Evolutionary conservation across 2,888 invertebrate genomes (phyloP).

Genomic region (Drosophila koepferae): DNA sequence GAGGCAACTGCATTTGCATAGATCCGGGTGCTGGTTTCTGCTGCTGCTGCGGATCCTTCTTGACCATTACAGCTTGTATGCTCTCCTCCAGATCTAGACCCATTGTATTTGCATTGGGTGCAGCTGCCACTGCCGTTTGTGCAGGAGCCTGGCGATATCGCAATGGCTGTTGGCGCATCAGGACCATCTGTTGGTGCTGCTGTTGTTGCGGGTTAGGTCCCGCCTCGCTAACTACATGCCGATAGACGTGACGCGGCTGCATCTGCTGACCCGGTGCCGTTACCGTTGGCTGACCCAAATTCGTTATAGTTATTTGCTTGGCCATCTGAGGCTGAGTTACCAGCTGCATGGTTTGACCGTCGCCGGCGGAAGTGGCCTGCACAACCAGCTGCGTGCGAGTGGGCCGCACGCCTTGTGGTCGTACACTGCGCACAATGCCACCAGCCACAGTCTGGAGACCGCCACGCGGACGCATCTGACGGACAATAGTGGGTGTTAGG

Average conservation of each 20-base stretch:
- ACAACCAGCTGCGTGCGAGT: slow-evolving; percentile 60
- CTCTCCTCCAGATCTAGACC: slow-evolving; percentile 83
- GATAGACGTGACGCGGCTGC: slow-evolving; percentile 68
- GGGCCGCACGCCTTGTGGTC: slow-evolving; percentile 55
- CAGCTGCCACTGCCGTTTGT: slow-evolving; percentile 31
- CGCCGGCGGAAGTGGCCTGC: slow-evolving; percentile 54
- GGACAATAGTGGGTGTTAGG: slow-evolving; percentile 61
- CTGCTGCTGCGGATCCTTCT: slow-evolving; percentile 82
- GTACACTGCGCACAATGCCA: slow-evolving; percentile 55
- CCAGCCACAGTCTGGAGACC: slow-evolving; percentile 33
- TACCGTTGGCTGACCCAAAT: slow-evolving; percentile 56
- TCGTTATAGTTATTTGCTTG: slow-evolving; percentile 72
- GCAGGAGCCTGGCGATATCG: slow-evolving; percentile 50
- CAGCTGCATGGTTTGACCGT: slow-evolving; percentile 67
- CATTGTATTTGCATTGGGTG: slow-evolving; percentile 44
- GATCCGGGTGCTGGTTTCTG: slow-evolving; percentile 34
- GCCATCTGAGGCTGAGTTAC: slow-evolving; percentile 54
- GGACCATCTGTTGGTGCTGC: slow-evolving; percentile 63
- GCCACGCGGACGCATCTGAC: slow-evolving; percentile 62
- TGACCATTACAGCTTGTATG: slow-evolving; percentile 84
- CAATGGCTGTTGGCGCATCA: slow-evolving; percentile 59
- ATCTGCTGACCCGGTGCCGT: slow-evolving; percentile 51
- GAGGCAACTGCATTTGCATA: slow-evolving; percentile 36
- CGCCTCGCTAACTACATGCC: slow-evolving; percentile 62
- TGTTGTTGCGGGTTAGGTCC: slow-evolving; percentile 48